Evolutionary conservation across 2,113 vertebrate genomes (phyloP).

Genomic region (Rhinolophus sinicus): DNA sequence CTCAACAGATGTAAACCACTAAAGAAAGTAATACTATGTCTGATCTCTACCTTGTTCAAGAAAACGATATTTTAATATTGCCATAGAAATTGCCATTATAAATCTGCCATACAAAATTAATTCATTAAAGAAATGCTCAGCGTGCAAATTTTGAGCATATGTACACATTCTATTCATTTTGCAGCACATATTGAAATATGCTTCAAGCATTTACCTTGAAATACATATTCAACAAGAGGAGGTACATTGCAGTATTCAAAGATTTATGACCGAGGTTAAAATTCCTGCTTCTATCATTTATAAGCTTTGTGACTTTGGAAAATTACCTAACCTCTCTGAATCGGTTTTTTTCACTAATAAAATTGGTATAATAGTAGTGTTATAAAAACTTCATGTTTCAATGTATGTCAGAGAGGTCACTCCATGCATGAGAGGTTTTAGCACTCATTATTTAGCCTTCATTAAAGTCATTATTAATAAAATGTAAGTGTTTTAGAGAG

Average conservation of each 20-base stretch:
- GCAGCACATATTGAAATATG: conserved; percentile 13
- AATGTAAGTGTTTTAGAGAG: neutral
- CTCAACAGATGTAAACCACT: neutral
- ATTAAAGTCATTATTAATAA: neutral
- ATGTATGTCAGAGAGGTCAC: neutral
- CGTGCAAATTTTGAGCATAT: neutral
- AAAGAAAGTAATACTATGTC: neutral
- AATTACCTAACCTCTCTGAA: conserved; percentile 22
- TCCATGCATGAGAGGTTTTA: neutral
- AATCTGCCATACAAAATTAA: neutral
- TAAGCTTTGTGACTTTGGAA: neutral
- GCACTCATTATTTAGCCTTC: neutral
- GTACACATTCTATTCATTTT: neutral
- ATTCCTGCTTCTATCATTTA: conserved; percentile 56
- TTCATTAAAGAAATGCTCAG: neutral
- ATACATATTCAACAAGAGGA: neutral
- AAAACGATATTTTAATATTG: neutral
- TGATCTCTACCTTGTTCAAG: neutral
- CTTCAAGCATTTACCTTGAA: conserved; percentile 3
- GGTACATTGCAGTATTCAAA: neutral
- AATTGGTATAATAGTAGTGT: neutral
- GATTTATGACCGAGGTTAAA: conserved; percentile 33
- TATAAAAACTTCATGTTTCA: conserved; percentile 23
- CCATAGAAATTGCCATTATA: too few relatives aligned
- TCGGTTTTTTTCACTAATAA: conserved; percentile 21